Evolutionary conservation across 2,113 vertebrate genomes (phyloP).

Genomic region (Trogon melanurus): DNA sequence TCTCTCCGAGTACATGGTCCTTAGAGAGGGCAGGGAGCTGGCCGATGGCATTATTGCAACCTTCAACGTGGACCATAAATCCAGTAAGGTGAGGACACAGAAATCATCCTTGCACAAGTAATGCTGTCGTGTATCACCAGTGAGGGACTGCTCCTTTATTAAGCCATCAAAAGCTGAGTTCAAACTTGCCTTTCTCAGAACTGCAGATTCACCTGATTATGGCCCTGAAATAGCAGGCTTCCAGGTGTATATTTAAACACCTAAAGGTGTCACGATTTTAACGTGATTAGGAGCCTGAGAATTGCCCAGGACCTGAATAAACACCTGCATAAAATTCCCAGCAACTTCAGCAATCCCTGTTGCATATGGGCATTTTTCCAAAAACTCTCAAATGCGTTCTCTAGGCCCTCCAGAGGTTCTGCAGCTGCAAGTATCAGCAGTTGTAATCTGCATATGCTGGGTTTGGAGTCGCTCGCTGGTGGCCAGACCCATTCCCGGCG

Average conservation of each 20-base stretch:
- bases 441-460: not conserved
- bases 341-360: not conserved
- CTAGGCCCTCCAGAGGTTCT: not conserved
- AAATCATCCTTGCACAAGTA: no score
- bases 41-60: constrained; percentile 87
- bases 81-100: constrained; percentile 87
- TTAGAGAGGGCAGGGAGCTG: constrained; percentile 84
- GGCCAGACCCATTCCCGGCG: constrained; percentile 15
- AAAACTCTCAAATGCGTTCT: not conserved
- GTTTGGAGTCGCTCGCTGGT: not conserved
- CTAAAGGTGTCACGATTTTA: not conserved
- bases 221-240: not conserved
- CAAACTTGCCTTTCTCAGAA: not conserved
- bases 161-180: not conserved
- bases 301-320: not conserved
- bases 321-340: not conserved
- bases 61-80: constrained; percentile 97
- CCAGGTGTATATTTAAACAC: not conserved
- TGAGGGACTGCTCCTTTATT: not conserved
- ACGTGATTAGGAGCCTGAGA: not conserved
- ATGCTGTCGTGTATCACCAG: rapidly evolving
- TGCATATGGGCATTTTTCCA: not conserved
- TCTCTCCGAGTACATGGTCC: constrained; percentile 88
- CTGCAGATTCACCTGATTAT: not conserved
- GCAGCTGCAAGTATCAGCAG: constrained; percentile 21